Percentiles rank a stretch among this genome's conserved stretches.
Conservation (phyloP, 2,797 vertebrate genomes). For the Tragelaphus oryx region DNA sequence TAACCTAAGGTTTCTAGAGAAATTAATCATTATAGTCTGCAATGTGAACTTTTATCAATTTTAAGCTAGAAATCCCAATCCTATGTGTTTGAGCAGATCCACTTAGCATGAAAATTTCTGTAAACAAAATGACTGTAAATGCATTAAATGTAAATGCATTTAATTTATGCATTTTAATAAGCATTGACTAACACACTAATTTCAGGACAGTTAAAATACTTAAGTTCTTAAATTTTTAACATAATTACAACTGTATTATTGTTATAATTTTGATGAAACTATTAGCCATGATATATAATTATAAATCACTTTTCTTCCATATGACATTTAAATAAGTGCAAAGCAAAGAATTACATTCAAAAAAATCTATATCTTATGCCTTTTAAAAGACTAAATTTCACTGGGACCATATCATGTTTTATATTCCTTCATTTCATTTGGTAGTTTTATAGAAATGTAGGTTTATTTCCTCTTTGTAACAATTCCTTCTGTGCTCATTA, state of each 20-base stretch:
- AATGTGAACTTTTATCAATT: neutral
- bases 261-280: neutral
- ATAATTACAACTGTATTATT: neutral
- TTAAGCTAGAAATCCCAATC: neutral
- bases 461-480: neutral
- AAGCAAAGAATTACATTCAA: neutral
- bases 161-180: neutral
- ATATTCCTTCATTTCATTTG: neutral
- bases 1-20: neutral
- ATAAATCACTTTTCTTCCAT: neutral
- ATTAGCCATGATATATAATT: neutral
- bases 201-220: neutral
- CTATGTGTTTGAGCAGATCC: neutral
- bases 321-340: neutral
- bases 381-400: neutral
- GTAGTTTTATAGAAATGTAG: conserved; percentile 8
- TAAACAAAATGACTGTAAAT: neutral
- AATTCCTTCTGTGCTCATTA: neutral
- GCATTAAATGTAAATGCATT: neutral
- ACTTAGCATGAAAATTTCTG: neutral
- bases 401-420: neutral
- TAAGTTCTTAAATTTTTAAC: neutral
- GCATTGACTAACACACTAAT: neutral
- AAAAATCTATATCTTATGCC: neutral
- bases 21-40: neutral